Conservation (phyloP, 2,113 vertebrate species). For the Myxocyprinus asiaticus region DNA sequence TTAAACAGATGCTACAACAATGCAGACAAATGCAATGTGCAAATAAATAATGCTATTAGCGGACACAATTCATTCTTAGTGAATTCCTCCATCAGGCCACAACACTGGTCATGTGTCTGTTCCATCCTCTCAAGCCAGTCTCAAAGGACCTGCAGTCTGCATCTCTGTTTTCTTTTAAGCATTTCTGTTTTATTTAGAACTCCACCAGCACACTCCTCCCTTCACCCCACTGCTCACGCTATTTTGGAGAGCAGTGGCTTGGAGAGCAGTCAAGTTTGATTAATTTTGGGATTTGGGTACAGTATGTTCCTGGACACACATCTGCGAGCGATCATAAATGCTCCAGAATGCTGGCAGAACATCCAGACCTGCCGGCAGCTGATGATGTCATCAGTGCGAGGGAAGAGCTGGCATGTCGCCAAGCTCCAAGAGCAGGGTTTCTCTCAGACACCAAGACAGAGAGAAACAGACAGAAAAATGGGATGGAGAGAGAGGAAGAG, state of each 20-base stretch:
- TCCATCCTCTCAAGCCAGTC: neutral
- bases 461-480: conserved; percentile 38
- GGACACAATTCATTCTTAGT: too few relatives aligned
- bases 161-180: conserved; percentile 44
- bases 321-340: conserved; percentile 99
- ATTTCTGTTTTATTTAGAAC: conserved; percentile 70
- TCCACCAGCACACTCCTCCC: conserved; percentile 49
- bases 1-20: too few relatives aligned
- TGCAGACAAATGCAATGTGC: neutral
- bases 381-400: conserved; percentile 96
- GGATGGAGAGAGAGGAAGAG: neutral
- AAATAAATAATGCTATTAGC: too few relatives aligned
- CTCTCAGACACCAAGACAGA: conserved; percentile 46
- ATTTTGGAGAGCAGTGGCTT: conserved; percentile 86
- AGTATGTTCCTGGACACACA: conserved; percentile 99
- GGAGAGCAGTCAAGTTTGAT: conserved; percentile 96
- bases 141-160: conserved; percentile 33
- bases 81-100: neutral
- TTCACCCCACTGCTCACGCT: conserved; percentile 35
- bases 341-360: conserved; percentile 99
- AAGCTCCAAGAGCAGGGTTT: conserved; percentile 56
- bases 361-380: conserved; percentile 98
- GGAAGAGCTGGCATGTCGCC: conserved; percentile 85
- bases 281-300: conserved; percentile 99
- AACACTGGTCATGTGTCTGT: neutral